Evolutionary conservation across 2,888 invertebrate species (phyloP).

Genomic region (Nomada hirtipes): DNA sequence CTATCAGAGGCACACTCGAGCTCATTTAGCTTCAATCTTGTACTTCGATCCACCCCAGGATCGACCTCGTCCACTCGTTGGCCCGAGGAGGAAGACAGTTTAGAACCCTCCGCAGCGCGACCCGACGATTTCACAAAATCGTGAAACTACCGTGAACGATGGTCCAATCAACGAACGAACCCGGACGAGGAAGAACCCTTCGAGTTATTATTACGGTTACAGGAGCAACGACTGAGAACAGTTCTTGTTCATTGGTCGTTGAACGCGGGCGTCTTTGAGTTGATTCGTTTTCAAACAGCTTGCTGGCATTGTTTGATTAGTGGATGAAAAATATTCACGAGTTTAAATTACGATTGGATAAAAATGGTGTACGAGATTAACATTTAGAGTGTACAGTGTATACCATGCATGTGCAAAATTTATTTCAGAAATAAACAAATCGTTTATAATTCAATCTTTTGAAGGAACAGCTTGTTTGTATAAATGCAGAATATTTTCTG

Average conservation of each 20-base stretch:
- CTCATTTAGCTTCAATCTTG: constrained; percentile 75
- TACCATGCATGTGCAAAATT: no score
- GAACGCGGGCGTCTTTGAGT: background rate
- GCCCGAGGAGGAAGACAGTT: constrained; percentile 27
- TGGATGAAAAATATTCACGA: no score
- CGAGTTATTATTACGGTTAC: constrained; percentile 24
- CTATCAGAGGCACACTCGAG: constrained; percentile 64
- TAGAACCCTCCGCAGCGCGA: constrained; percentile 11
- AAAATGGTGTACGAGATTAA: no score
- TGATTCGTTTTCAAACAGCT: background rate
- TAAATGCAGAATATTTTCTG: no score
- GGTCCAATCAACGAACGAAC: constrained; percentile 35
- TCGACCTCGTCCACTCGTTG: constrained; percentile 46
- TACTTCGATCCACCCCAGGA: constrained; percentile 72
- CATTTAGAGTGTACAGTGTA: no score
- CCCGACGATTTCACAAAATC: constrained; percentile 32
- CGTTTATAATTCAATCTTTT: no score
- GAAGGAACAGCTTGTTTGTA: no score
- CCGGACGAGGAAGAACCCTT: background rate
- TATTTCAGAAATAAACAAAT: no score
- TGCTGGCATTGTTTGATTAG: background rate
- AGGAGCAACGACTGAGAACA: constrained; percentile 3
- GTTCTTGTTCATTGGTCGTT: constrained; percentile 8
- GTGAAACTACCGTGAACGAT: constrained; percentile 44
- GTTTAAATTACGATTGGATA: no score